Conservation (phyloP, 37 sponge, comb jelly and placozoan species). For the Spongia lamella region DNA sequence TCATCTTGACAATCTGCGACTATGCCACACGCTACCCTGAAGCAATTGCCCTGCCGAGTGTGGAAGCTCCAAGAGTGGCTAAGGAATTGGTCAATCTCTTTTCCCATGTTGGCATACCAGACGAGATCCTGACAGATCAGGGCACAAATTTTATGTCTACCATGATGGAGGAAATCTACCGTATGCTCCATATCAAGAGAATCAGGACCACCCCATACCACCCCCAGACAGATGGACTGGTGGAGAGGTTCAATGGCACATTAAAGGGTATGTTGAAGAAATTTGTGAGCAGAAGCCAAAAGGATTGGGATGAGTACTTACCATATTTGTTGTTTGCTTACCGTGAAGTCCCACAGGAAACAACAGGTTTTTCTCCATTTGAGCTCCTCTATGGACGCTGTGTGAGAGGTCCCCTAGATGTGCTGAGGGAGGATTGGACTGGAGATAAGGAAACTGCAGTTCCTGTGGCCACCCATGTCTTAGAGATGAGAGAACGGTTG, state of each 20-base stretch:
- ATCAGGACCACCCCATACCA: constrained; percentile 41
- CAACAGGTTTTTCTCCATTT: constrained; percentile 14
- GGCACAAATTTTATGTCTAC: constrained; percentile 35
- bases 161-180: constrained; percentile 25
- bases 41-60: constrained; percentile 24
- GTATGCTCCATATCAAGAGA: constrained; percentile 8
- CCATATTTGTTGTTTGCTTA: constrained; percentile 23
- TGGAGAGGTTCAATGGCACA: constrained; percentile 29
- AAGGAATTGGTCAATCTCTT: constrained; percentile 21
- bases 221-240: constrained; percentile 39
- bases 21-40: constrained; percentile 42
- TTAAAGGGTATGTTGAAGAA: constrained; percentile 18
- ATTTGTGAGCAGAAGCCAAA: not conserved
- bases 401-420: constrained; percentile 9
- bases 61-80: constrained; percentile 25
- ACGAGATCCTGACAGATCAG: constrained; percentile 30
- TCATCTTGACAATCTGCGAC: constrained; percentile 33
- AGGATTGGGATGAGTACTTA: constrained; percentile 21
- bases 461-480: not conserved
- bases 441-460: not conserved
- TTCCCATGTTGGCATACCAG: constrained; percentile 20
- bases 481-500: not conserved
- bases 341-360: constrained; percentile 18
- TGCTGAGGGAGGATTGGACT: constrained; percentile 11
- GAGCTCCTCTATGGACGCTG: not conserved